Conservation (phyloP, 2,888 invertebrate genomes). For the Sarcophaga rosellei region DNA sequence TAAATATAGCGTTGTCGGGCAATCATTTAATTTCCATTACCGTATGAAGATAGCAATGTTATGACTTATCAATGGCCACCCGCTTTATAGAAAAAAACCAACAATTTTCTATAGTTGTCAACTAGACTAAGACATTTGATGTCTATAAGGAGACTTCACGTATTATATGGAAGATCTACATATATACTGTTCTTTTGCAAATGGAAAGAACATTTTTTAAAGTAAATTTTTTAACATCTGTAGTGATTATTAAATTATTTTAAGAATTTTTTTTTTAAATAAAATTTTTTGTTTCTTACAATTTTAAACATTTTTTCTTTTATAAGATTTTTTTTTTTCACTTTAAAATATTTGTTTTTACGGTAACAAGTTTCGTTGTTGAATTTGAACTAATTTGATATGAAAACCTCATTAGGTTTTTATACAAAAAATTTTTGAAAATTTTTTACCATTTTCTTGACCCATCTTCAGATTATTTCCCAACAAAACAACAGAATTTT, state of each 20-base stretch:
- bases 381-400: slow-evolving; percentile 52
- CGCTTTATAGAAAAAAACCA: too few relatives aligned
- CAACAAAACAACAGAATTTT: slow-evolving; percentile 20
- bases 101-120: too few relatives aligned
- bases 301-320: slow-evolving; percentile 75
- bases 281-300: slow-evolving; percentile 71
- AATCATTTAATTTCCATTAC: too few relatives aligned
- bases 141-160: too few relatives aligned
- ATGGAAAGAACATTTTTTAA: too few relatives aligned
- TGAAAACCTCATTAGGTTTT: slow-evolving; percentile 35
- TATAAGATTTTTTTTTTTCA: slow-evolving; percentile 16
- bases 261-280: background rate
- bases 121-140: too few relatives aligned
- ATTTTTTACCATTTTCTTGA: slow-evolving; percentile 12
- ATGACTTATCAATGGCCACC: too few relatives aligned
- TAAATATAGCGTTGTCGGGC: too few relatives aligned
- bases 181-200: background rate
- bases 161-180: too few relatives aligned
- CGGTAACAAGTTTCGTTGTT: slow-evolving; percentile 29
- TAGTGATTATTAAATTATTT: background rate
- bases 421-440: slow-evolving; percentile 22
- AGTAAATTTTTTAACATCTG: background rate
- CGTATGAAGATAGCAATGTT: too few relatives aligned
- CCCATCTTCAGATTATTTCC: slow-evolving; percentile 45
- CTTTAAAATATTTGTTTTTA: background rate